These are phyloP conservation scores for Struthidea cinerea DNA, from an alignment of 2,113 vertebrate genomes.

Conservation along the genomic window DNA sequence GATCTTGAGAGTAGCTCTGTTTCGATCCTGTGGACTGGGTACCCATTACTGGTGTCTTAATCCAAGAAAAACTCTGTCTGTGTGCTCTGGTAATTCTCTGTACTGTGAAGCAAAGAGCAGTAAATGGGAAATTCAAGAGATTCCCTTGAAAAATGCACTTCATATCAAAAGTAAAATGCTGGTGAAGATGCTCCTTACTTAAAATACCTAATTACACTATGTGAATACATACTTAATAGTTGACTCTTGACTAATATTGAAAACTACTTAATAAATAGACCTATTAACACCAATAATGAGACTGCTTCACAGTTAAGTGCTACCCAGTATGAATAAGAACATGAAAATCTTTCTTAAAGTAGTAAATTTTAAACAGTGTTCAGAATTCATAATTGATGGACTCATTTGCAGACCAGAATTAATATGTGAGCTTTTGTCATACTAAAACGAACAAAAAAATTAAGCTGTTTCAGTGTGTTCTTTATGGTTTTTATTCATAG, in stretches of 20 bases:
- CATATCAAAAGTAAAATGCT: not conserved
- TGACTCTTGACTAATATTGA: not conserved
- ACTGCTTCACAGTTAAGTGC: not conserved
- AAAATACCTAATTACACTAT: not conserved
- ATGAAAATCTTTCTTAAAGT: constrained; percentile 8
- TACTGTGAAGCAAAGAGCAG: not conserved
- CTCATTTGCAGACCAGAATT: not conserved
- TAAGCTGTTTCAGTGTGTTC: not conserved
- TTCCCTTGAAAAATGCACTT: not conserved
- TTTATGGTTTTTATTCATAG: not conserved
- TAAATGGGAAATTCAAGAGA: not conserved
- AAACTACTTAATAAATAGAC: not conserved
- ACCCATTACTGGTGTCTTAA: not conserved
- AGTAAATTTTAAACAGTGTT: not conserved
- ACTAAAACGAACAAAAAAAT: not conserved
- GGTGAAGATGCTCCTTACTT: not conserved
- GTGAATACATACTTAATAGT: not conserved
- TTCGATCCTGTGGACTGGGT: not conserved
- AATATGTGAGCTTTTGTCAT: not conserved
- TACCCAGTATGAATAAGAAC: not conserved
- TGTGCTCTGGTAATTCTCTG: not conserved
- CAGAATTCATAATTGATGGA: not conserved
- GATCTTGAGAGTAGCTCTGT: not conserved
- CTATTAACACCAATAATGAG: not conserved
- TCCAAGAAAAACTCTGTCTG: not conserved